Conservation (phyloP, 2,797 vertebrate species). For the Poecilia velifera region DNA sequence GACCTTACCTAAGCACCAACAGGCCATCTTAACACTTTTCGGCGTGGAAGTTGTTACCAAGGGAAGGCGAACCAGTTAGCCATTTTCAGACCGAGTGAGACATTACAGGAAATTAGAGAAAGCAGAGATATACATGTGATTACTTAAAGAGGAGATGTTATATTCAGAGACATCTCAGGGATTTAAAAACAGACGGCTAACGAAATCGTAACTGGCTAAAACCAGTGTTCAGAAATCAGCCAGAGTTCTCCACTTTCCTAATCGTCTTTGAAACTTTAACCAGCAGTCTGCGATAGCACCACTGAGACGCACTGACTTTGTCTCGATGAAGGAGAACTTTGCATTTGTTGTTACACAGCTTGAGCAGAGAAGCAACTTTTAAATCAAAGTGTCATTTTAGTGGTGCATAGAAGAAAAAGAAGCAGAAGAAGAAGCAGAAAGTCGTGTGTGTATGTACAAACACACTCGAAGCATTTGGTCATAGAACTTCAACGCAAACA, state of each 20-base stretch:
- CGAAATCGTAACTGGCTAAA: neutral
- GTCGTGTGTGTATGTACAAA: conserved; percentile 42
- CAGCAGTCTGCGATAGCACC: conserved; percentile 18
- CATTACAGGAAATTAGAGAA: neutral
- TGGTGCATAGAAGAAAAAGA: conserved; percentile 65
- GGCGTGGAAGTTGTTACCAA: neutral
- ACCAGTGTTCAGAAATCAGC: neutral
- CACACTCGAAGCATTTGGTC: conserved; percentile 71
- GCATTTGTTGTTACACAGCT: conserved; percentile 39
- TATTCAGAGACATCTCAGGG: neutral
- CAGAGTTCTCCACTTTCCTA: neutral
- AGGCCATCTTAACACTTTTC: neutral
- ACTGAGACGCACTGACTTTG: conserved; percentile 8
- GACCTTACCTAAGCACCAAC: neutral
- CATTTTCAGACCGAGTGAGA: neutral
- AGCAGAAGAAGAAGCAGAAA: conserved; percentile 50
- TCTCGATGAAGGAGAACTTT: conserved; percentile 35
- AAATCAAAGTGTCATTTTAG: conserved; percentile 43
- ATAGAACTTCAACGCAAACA: conserved; percentile 55
- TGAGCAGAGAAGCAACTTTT: conserved; percentile 20
- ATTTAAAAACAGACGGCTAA: neutral
- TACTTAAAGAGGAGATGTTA: neutral
- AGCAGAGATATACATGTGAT: neutral
- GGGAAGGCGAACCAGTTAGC: neutral
- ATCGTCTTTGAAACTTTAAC: neutral